phyloP scores from a whole-genome alignment of 2,888 invertebrate genomes.

The Apodemia zela region DNA sequence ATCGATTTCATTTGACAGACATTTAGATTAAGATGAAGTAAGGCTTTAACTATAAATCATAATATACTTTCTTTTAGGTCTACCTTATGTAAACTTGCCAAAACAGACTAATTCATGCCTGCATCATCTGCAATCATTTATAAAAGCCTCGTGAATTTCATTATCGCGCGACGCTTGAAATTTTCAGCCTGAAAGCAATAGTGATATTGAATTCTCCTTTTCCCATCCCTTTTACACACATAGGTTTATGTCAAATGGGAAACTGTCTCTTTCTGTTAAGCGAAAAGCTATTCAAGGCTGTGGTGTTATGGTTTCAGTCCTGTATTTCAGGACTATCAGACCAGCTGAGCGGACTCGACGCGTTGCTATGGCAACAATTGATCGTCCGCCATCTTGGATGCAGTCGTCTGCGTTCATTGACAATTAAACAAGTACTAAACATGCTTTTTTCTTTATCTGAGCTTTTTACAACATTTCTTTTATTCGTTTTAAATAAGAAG shows the following conservation, averaged over 20 bases:
- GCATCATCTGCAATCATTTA: neutral
- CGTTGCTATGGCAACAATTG: constrained; percentile 73
- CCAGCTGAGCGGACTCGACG: constrained; percentile 62
- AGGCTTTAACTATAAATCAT: too few species aligned
- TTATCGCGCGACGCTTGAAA: neutral
- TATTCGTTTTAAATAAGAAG: neutral
- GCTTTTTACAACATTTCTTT: constrained; percentile 13
- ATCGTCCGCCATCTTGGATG: constrained; percentile 69
- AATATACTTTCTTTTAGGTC: too few species aligned
- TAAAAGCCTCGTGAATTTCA: constrained; percentile 1
- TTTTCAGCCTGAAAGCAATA: constrained; percentile 5
- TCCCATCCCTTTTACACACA: neutral
- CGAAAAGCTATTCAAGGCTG: constrained; percentile 30
- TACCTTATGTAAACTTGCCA: neutral
- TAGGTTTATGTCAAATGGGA: neutral
- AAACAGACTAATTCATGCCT: neutral
- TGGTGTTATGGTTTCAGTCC: constrained; percentile 53
- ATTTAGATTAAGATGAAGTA: too few species aligned
- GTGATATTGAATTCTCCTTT: constrained; percentile 7
- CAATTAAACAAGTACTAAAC: constrained; percentile 25
- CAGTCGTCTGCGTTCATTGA: constrained; percentile 59
- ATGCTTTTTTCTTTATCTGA: too few species aligned
- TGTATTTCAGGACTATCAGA: constrained; percentile 40
- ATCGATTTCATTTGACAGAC: too few species aligned
- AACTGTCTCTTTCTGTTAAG: constrained; percentile 27